A percentile compares a stretch with the other conserved stretches of the same genome.
Conservation (phyloP, 2,797 vertebrate species). For the Xenopus petersii region DNA sequence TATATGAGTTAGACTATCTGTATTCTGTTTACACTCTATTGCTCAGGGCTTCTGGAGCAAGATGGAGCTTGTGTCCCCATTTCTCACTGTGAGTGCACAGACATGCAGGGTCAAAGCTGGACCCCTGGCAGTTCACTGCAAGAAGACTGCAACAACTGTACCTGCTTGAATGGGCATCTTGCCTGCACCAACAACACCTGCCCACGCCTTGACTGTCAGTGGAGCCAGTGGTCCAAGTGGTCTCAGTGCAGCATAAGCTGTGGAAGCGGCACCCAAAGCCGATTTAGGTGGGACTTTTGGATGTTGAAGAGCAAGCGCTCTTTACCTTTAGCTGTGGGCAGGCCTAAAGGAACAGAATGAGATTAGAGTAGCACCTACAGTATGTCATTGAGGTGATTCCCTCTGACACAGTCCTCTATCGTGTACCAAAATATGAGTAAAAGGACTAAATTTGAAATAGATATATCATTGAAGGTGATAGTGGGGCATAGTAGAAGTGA, state of each 20-base stretch:
- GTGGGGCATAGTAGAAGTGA: too few species aligned
- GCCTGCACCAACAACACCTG: constrained; percentile 75
- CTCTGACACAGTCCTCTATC: too few species aligned
- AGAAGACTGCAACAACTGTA: constrained; percentile 80
- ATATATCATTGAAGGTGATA: too few species aligned
- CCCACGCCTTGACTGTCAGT: constrained; percentile 62
- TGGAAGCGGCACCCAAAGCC: constrained; percentile 69
- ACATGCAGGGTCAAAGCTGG: constrained; percentile 75
- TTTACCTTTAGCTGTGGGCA: too few species aligned
- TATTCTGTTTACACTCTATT: too few species aligned
- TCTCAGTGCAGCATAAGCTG: constrained; percentile 78
- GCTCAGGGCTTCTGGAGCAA: constrained; percentile 66
- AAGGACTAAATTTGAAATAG: too few species aligned
- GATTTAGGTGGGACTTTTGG: constrained; percentile 71
- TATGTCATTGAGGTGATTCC: too few species aligned
- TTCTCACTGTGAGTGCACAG: constrained; percentile 81
- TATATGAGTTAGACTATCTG: too few species aligned
- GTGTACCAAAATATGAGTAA: too few species aligned
- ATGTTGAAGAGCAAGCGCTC: too few species aligned
- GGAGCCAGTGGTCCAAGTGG: constrained; percentile 87
- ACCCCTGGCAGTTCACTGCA: constrained; percentile 74
- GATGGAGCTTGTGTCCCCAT: constrained; percentile 72
- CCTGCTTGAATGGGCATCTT: constrained; percentile 72
- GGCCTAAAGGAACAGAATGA: too few species aligned
- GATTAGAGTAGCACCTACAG: too few species aligned